Evolutionary conservation across 2,113 vertebrate genomes (phyloP), one percentile per base, ranked within the genome.

Genomic region (Zonotrichia leucophrys): DNA sequence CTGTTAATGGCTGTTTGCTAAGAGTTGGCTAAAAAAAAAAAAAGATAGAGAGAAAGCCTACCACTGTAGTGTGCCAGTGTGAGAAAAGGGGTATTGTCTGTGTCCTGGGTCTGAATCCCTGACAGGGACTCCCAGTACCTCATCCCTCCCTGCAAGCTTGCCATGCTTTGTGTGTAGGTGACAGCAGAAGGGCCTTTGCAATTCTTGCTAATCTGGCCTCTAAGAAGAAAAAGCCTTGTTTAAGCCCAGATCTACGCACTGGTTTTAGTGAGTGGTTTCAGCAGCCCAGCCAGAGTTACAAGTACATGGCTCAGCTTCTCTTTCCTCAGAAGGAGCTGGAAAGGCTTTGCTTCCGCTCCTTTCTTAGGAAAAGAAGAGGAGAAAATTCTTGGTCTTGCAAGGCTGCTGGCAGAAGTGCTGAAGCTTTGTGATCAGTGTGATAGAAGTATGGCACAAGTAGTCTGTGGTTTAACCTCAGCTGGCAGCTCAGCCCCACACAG

Each of bases 291-390:
- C 15, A 2, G 55, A 53, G 74, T 89, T 85, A 58, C 22, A 76
- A 90, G 53, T 58, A 41, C 20, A 20, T 4, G 33, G 68, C 50
- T 85, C 35, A 73, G 73, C 72, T 55, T 86, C 39, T 55, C 17
- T 79, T 47, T 83, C 41, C 94, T 83, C 59, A 81, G 90, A 69
- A 79, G 13, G 67, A 66, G 63, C 79, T 83, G 79, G 46, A 96
- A 94, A 92, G 63, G 25, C 68, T 79, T 64, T n/a, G 74, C 66
- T 96, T 94, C 92, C 23, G 39, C 75, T 95, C 39, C 75, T 90
- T 92, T 86, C 83, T 94, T 69, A n/a, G 50, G 56, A 53, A 52
- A 47, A 66, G 41, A 77, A 91, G 73, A 81, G 35, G 35, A 79
- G 47, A 91, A 82, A 67, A 87, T 85, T 50, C 86, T 73, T 92